Conservation (phyloP, 2,888 invertebrate species). For the Acronicta aceris region DNA sequence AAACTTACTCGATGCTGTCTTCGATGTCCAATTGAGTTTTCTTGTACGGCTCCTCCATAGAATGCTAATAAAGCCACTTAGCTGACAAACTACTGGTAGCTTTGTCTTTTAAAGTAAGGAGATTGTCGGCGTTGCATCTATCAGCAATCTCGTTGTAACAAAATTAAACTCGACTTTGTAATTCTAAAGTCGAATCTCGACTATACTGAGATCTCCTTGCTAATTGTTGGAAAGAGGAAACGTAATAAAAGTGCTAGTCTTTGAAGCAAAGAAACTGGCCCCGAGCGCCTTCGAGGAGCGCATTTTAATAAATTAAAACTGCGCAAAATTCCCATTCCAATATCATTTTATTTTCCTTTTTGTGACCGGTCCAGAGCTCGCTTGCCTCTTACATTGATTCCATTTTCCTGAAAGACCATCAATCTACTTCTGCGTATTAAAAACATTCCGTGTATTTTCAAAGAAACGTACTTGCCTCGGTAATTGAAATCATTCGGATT, state of each 20-base stretch:
- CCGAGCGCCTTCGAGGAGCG: slow-evolving; percentile 75
- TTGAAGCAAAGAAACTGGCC: slow-evolving; percentile 83
- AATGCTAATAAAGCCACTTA: slow-evolving; percentile 81
- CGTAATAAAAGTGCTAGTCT: slow-evolving; percentile 86
- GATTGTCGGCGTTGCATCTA: slow-evolving; percentile 79
- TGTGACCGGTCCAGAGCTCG: slow-evolving; percentile 65
- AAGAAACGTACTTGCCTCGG: slow-evolving; percentile 49
- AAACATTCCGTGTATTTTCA: slow-evolving; percentile 62
- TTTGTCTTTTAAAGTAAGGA: slow-evolving; percentile 74
- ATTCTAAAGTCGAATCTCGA: slow-evolving; percentile 78
- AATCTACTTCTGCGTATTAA: slow-evolving; percentile 67
- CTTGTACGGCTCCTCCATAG: slow-evolving; percentile 65
- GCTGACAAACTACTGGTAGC: slow-evolving; percentile 75
- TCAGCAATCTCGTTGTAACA: slow-evolving; percentile 79
- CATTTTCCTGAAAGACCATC: slow-evolving; percentile 72
- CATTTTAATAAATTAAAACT: slow-evolving; percentile 89
- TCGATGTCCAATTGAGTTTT: slow-evolving; percentile 78
- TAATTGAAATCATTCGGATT: slow-evolving; percentile 61
- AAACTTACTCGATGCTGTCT: slow-evolving; percentile 71
- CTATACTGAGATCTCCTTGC: slow-evolving; percentile 77
- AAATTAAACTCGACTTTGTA: slow-evolving; percentile 81
- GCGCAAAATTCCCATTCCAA: slow-evolving; percentile 85
- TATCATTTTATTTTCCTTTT: slow-evolving; percentile 82
- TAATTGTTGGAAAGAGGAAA: slow-evolving; percentile 86
- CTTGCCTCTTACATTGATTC: slow-evolving; percentile 76